Evolutionary conservation across 2,888 invertebrate species (phyloP), one percentile per base, ranked within the genome.

Genomic region (Protonemura montana): DNA sequence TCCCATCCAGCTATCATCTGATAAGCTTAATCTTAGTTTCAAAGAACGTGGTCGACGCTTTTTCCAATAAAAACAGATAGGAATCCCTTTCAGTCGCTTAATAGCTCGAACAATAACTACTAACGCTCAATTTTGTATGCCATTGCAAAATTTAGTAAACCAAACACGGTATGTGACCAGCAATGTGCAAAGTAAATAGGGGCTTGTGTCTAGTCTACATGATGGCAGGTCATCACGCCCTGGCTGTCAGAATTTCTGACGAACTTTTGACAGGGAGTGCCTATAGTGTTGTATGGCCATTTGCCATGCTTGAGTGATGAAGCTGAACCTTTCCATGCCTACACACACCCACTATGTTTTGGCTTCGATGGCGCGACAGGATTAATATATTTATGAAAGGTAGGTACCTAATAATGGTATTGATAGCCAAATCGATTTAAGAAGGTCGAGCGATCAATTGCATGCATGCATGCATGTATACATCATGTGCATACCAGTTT

Each of bases 1-100:
- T 59, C 59, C 59, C 59, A 59, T 59, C 59, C 59, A 59, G 59
- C 59, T 59, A 59, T 59, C 59, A 59, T 59, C 59, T 59, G 59
- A 59, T 59, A 59, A 59, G 59, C 59, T 59, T 59, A 59, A 59
- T 59, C 59, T 59, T 10, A 59, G 59, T 59, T 59, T 10, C 16
- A 59, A 59, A 59, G 59, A 59, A 59, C 59, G 21, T 59, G 59
- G 59, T 21, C 59, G 59, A 59, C 21, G 59, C 59, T 59, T 59
- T n/a, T 35, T 21, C 16, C 59, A 59, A 59, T 59, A 59, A 10
- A 59, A 59, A 59, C 59, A 59, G 59, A 59, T 59, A 59, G 59
- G 21, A 59, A 59, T 2, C 13, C 1, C 21, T 59, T 59, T 59
- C 59, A 16, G 21, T 21, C 59, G 59, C 59, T 59, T 59, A 59